A percentile compares a stretch with the other conserved stretches of the same genome.
These are phyloP conservation scores for Ophioninae sp. DNA, from an alignment of 2,888 invertebrate species.

Conservation along the genomic window DNA sequence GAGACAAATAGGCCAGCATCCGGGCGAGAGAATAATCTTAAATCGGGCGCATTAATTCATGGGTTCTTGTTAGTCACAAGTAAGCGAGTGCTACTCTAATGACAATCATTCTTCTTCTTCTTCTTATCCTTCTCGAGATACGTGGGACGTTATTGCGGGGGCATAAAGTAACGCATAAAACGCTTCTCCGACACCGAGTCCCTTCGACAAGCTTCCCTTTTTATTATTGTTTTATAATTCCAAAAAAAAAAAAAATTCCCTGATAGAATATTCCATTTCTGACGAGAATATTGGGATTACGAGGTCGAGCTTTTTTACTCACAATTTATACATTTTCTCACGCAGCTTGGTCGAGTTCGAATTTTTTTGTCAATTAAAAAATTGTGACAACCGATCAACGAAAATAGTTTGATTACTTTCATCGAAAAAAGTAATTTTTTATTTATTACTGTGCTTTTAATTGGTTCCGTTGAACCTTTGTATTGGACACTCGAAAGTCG, in stretches of 20 bases:
- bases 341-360: neutral
- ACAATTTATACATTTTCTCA: neutral
- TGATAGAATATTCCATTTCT: neutral
- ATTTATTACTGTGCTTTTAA: no score
- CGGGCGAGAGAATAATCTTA: constrained; percentile 60
- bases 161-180: constrained; percentile 27
- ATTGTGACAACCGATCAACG: neutral
- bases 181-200: constrained; percentile 9
- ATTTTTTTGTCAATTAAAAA: neutral
- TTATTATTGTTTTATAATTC: constrained; percentile 2
- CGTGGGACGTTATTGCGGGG: constrained; percentile 48
- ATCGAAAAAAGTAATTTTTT: no score
- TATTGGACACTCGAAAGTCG: no score
- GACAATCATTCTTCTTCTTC: constrained; percentile 44
- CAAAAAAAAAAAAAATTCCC: neutral
- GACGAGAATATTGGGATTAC: neutral
- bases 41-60: constrained; percentile 63
- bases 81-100: constrained; percentile 41
- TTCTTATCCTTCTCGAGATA: constrained; percentile 12
- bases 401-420: no score
- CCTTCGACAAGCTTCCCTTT: constrained; percentile 4
- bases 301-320: neutral
- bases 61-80: constrained; percentile 56
- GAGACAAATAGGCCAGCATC: constrained; percentile 61
- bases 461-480: no score